A percentile compares a stretch with the other conserved stretches of the same genome.
These are phyloP conservation scores for Ectropis grisescens DNA, from an alignment of 1,140 invertebrate species.

Conservation along the genomic window DNA sequence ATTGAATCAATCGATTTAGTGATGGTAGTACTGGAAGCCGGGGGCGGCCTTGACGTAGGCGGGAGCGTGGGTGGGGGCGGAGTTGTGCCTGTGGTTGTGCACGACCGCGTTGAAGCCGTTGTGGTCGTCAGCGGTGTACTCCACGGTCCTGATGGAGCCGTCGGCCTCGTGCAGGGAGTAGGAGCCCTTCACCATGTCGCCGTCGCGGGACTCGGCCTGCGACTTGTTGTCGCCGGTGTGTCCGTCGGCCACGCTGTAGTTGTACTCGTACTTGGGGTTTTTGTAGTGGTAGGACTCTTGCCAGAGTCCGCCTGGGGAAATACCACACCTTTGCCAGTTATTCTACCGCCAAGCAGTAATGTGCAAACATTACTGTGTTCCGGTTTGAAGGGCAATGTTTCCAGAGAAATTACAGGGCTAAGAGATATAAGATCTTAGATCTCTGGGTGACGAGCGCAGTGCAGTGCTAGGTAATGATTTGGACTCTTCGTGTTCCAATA, in stretches of 20 bases:
- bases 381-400: no score
- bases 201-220: conserved; percentile 67
- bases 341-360: no score
- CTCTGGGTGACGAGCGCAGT: no score
- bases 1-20: conserved; percentile 8
- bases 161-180: conserved; percentile 71
- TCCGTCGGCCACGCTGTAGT: conserved; percentile 65
- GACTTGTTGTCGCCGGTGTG: conserved; percentile 67
- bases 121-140: conserved; percentile 70
- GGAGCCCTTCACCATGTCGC: conserved; percentile 68
- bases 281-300: no score
- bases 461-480: no score
- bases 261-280: conserved; percentile 66
- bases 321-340: no score
- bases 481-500: no score
- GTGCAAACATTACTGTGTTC: no score
- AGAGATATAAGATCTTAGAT: no score
- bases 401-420: no score
- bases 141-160: conserved; percentile 69
- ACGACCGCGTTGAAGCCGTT: conserved; percentile 72
- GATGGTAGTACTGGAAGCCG: conserved; percentile 16
- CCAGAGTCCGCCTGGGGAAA: conserved; percentile 30
- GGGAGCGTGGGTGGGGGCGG: conserved; percentile 21
- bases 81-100: conserved; percentile 63
- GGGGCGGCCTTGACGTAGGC: conserved; percentile 12